A percentile compares a stretch with the other conserved stretches of the same genome.
Conservation (phyloP, 2,113 vertebrate genomes). For the Cranoglanis bouderius region DNA sequence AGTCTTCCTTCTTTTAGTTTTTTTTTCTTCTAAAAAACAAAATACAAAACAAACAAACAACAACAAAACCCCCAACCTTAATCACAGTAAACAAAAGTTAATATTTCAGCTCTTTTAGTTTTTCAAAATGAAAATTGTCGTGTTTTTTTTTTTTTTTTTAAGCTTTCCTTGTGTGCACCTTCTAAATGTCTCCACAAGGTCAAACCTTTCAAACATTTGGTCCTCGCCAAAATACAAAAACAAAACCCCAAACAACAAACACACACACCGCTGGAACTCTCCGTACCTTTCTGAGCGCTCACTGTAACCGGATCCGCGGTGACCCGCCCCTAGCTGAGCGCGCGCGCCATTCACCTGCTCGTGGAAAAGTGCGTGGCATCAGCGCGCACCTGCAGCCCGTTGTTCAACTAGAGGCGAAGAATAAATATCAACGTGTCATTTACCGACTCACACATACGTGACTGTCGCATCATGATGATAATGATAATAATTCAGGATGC, state of each 20-base stretch:
- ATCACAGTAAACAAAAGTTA: background rate
- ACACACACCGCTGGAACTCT: background rate
- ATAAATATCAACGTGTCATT: background rate
- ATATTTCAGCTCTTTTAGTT: background rate
- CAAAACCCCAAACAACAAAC: background rate
- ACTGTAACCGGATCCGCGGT: slow-evolving; percentile 8
- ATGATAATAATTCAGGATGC: background rate
- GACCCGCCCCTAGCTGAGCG: background rate
- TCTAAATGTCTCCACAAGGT: background rate
- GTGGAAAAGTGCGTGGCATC: background rate
- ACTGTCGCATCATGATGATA: background rate
- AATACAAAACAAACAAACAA: no score
- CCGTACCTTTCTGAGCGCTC: background rate
- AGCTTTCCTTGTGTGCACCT: background rate
- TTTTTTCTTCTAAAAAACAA: no score
- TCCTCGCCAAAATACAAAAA: background rate
- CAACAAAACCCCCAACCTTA: no score
- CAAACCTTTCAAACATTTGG: slow-evolving; percentile 4
- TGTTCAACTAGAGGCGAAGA: background rate
- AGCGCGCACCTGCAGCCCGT: slow-evolving; percentile 16
- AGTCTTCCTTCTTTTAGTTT: background rate
- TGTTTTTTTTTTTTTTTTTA: no score
- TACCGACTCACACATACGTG: background rate
- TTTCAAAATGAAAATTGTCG: background rate
- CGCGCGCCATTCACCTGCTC: background rate